Evolutionary conservation across 2,113 vertebrate species (phyloP), one percentile per base, ranked within the genome.

Genomic region (Callipepla squamata): DNA sequence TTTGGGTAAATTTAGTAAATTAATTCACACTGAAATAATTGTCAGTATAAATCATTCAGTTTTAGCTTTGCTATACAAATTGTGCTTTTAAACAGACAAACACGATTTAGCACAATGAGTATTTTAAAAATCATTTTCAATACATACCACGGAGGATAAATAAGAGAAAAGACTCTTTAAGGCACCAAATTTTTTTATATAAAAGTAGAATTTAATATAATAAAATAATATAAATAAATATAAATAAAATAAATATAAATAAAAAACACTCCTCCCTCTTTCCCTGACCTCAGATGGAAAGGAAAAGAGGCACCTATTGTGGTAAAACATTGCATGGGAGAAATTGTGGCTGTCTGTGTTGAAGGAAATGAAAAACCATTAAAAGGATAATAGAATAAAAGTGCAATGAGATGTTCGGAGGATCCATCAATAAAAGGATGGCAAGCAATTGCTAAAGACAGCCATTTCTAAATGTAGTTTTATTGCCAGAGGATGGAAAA

Each of bases 291-390:
- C 26, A 13, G 13, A n/a, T 13, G 72, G 25, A 57, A 26, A 89
- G 51, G 40, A 68, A 92, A 95, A 90, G 50, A 47, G 69, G 45
- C 78, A 77, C 80, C 85, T 96, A 36, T 87, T 91, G 83, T 70
- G 75, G 85, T 36, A 77, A 96, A 94, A 81, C 47, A 65, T 77
- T 89, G 62, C 74, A 88, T 91, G 62, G 44, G 73, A 40, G 79
- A 53, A 34, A 59, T 50, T 59, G 44, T 84, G 57, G 73, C 85
- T 82, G 62, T 32, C 92, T 93, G 2, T 74, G 21, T 80, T 73
- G 90, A 63, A 97, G 91, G 96, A 97, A 96, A 97, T 97, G 66
- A 96, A 96, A 94, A 97, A 77, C 75, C 87, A 87, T 97, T 97
- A 78, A 95, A 93, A 4, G 25, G 94, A 94, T 97, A 96, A 97